Evolutionary conservation across 2,797 vertebrate genomes (phyloP).

Genomic region (Dallia pectoralis): DNA sequence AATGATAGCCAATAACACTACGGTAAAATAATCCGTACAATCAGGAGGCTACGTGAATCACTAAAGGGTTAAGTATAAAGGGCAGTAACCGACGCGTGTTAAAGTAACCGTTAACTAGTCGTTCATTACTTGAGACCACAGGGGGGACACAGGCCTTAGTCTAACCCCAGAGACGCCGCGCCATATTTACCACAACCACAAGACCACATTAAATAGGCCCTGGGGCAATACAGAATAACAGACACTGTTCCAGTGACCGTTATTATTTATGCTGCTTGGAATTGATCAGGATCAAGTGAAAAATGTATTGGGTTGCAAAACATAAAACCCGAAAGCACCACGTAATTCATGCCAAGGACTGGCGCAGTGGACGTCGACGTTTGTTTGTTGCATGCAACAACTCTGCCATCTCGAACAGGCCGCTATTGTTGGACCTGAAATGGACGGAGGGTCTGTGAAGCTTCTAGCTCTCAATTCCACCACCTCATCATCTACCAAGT

Average conservation of each 20-base stretch:
- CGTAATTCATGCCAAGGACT: background rate
- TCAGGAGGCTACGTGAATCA: slow-evolving; percentile 15
- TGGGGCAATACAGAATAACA: background rate
- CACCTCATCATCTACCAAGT: too few species aligned
- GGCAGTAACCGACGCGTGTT: slow-evolving; percentile 31
- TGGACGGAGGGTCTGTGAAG: background rate
- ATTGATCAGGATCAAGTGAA: background rate
- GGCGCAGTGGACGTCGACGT: slow-evolving; percentile 10
- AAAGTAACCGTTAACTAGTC: slow-evolving; percentile 47
- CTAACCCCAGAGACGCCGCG: slow-evolving; percentile 28
- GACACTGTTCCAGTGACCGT: background rate
- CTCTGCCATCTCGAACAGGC: background rate
- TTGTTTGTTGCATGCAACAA: background rate
- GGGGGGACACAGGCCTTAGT: background rate
- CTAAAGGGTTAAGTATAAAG: background rate
- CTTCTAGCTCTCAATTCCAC: background rate
- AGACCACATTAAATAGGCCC: background rate
- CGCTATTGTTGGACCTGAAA: background rate
- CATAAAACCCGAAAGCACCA: background rate
- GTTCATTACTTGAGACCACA: slow-evolving; percentile 42
- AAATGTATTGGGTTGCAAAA: background rate
- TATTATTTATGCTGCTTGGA: background rate
- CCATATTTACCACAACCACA: background rate
- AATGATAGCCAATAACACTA: background rate
- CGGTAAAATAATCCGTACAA: background rate